A percentile compares a stretch with the other conserved stretches of the same genome.
phyloP scores from a whole-genome alignment of 1,140 invertebrate species.

The Drosophila rufa region DNA sequence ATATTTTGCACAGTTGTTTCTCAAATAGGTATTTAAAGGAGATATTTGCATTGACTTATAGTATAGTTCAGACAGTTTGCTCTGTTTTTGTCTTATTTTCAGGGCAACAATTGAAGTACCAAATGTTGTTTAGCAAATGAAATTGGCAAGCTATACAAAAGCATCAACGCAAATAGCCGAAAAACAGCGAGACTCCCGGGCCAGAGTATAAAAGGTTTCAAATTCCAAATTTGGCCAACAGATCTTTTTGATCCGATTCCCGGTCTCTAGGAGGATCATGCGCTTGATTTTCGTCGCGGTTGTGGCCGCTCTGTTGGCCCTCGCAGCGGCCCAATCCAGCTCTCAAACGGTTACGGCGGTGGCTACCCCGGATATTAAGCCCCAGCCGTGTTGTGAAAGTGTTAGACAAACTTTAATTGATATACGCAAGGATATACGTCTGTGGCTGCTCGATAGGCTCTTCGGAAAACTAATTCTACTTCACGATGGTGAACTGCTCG shows the following conservation, averaged over 20 bases:
- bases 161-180: conserved; percentile 71
- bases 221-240: conserved; percentile 46
- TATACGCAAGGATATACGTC: conserved; percentile 69
- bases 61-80: conserved; percentile 35
- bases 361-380: conserved; percentile 28
- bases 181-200: conserved; percentile 23
- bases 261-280: conserved; percentile 50
- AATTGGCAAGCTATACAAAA: conserved; percentile 70
- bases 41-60: conserved; percentile 35
- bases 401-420: conserved; percentile 70
- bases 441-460: conserved; percentile 68
- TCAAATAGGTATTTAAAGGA: conserved; percentile 20
- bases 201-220: conserved; percentile 60
- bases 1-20: conserved; percentile 75
- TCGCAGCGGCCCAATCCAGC: conserved; percentile 53
- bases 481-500: conserved; percentile 61
- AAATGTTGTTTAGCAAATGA: conserved; percentile 68
- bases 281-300: conserved; percentile 61
- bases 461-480: conserved; percentile 66
- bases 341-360: conserved; percentile 43
- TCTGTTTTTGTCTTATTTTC: conserved; percentile 35
- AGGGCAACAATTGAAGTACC: conserved; percentile 51
- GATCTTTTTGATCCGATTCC: conserved; percentile 38
- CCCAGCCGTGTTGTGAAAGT: conserved; percentile 69
- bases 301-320: conserved; percentile 49